Base-by-base conservation (phyloP, 2,888 invertebrate species). In the Oscheius sp. region DNA sequence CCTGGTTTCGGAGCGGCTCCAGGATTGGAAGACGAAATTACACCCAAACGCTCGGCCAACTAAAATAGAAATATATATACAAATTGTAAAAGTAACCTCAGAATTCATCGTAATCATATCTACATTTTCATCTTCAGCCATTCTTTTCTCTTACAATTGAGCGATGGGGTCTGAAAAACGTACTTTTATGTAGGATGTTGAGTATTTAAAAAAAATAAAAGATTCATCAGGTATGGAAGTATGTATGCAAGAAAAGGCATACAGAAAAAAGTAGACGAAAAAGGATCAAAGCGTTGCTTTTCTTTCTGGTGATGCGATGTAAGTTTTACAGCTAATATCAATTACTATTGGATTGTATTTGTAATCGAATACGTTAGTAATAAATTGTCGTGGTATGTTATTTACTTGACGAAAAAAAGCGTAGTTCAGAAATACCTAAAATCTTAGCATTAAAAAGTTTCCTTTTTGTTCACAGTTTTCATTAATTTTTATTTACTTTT, bases 111-210 rank as follows among this genome's bases (percentile, higher is more conserved):
- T 30, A 28, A 67, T 28, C 20, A 54, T 61, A 36, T 71, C 56
- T 36, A 71, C 68, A 56, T 65, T 63, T 30, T 71, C 71, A 49
- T 71, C 71, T 59, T 71, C 71, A 38, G 71, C 71, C 71, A 71
- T 71, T 38, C n/a, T 32, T n/a, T 47, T n/a, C n/a, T n/a, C 33
- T 17, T 17, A 30, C 14, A 17, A 2, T 32, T 54, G 54, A 54
- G 54, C 54, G 54, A 54, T 17, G 33, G 54, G 17, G 36, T 33
- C 54, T 33, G 24, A 47, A 47, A 47, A 47, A 47, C 20, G 22
- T 5, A 2, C 22, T 24, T 24, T 47, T 47, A 2, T 47, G n/a
- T 17, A 44, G 45, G 5, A 44, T 17, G 17, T 8, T 5, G 45
- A 14, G 17, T 44, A 44, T n/a, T 17, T 5, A 6, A 17, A 36